These are phyloP conservation scores for Listronotus oregonensis DNA, from an alignment of 1,140 invertebrate species.

Conservation along the genomic window DNA sequence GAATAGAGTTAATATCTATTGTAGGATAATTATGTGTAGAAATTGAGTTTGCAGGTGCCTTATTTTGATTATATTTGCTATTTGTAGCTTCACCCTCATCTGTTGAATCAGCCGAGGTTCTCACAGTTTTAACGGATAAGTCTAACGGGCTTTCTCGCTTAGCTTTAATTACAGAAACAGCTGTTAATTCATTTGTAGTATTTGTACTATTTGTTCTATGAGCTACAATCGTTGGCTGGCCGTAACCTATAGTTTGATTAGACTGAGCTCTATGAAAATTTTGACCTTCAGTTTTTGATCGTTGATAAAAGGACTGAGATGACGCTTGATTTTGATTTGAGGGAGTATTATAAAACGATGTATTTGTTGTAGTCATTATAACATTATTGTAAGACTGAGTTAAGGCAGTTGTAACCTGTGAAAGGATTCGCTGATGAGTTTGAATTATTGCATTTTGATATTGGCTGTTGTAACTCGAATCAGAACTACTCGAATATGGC, in stretches of 20 bases:
- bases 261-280: constrained; percentile 13
- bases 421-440: constrained; percentile 19
- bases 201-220: neutral
- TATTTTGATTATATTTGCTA: constrained; percentile 52
- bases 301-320: constrained; percentile 3
- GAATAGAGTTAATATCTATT: constrained; percentile 39
- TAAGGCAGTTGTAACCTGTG: constrained; percentile 26
- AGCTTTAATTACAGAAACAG: constrained; percentile 42
- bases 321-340: constrained; percentile 7
- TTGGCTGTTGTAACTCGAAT: constrained; percentile 1
- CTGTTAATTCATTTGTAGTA: neutral
- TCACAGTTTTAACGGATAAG: constrained; percentile 82
- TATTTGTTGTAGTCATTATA: constrained; percentile 41
- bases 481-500: neutral
- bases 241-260: constrained; percentile 24
- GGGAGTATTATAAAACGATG: constrained; percentile 21
- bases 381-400: constrained; percentile 41
- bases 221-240: neutral
- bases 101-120: constrained; percentile 83
- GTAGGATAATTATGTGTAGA: constrained; percentile 44
- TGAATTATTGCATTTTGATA: constrained; percentile 28
- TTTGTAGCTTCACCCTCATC: constrained; percentile 66
- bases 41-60: constrained; percentile 8
- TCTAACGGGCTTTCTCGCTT: constrained; percentile 80
- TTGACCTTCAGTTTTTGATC: constrained; percentile 5